Percentiles rank a stretch among this genome's conserved stretches.
phyloP scores from a whole-genome alignment of 2,888 invertebrate species.

The Caenorhabditis uteleia region DNA sequence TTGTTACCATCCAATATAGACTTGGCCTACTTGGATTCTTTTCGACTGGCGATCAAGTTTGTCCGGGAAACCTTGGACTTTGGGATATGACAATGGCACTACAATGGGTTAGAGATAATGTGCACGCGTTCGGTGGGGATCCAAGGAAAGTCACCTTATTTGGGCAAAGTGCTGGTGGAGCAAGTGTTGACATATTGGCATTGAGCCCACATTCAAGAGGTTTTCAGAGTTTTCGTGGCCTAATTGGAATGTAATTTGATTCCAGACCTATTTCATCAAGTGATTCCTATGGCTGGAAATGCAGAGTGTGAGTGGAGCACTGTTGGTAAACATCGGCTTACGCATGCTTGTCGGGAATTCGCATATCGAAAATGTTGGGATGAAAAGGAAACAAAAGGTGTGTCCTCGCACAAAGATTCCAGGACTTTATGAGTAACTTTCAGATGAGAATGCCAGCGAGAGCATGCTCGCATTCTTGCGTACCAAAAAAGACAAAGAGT shows the following conservation, averaged over 20 bases:
- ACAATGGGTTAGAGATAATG: conserved; percentile 59
- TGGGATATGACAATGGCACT: conserved; percentile 64
- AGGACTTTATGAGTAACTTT: background rate
- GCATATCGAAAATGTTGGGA: conserved; percentile 52
- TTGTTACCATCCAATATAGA: conserved; percentile 58
- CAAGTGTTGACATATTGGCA: conserved; percentile 53
- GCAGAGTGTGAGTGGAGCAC: conserved; percentile 59
- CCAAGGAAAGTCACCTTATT: conserved; percentile 56
- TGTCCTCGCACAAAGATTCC: background rate
- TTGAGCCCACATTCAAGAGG: conserved; percentile 58
- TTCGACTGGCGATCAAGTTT: conserved; percentile 57
- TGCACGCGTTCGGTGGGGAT: conserved; percentile 57
- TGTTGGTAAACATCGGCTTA: conserved; percentile 38
- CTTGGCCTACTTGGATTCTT: conserved; percentile 63
- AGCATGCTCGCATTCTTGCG: conserved; percentile 48
- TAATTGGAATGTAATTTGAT: conserved; percentile 7
- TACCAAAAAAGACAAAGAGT: conserved; percentile 46
- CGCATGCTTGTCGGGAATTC: conserved; percentile 45
- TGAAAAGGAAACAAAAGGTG: conserved; percentile 30
- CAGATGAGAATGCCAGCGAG: conserved; percentile 41
- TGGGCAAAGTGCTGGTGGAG: conserved; percentile 61
- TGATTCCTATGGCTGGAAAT: conserved; percentile 61
- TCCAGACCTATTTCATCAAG: conserved; percentile 61
- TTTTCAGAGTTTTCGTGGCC: background rate
- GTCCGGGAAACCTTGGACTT: conserved; percentile 62